Evolutionary conservation across 2,797 vertebrate genomes (phyloP), one percentile per base, ranked within the genome.

Genomic region (Urophycis tenuis): DNA sequence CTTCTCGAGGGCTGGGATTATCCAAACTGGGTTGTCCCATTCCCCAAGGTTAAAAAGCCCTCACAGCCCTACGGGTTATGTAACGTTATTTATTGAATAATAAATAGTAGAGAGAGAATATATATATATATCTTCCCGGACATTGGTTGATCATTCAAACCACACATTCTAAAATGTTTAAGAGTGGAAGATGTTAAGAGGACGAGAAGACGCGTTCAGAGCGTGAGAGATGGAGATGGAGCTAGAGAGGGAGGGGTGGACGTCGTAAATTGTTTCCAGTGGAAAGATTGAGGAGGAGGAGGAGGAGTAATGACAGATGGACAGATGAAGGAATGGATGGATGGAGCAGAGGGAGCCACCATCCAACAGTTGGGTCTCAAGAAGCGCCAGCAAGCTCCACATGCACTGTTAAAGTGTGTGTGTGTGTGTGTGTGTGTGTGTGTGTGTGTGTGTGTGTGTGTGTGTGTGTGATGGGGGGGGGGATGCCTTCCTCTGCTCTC

Each of bases 351-450:
- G 10, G 76, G 9, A 67, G 11, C n/a, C 29, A 67, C n/a, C 60
- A 67, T 12, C 60, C 60, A 67, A 67, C 60, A 67, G 53, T 60
- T 60, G 53, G 53, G 53, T 22, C 17, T 60, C 53, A 25, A 60
- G 53, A 25, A 60, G 53, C 53, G 53, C 22, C 22, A 53, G 8
- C 60, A 29, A 64, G n/a, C 60, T 64, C n/a, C 60, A 64, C n/a
- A 64, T 64, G 60, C 60, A 29, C 60, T 25, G 12, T 64, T 64
- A 64, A 64, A 25, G 60, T 29, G 60, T 29, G 60, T 25, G 60
- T 67, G 25, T 67, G 25, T 64, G 60, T 64, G 60, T 64, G 60
- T 64, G 60, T 29, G 60, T 64, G 60, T 64, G 53, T 60, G 53
- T 60, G 53, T 60, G 53, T 49, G 53, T 60, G 53, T 60, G 53